Base-by-base conservation (phyloP, 2,888 invertebrate species). In the Acanthosepion lycidas region DNA sequence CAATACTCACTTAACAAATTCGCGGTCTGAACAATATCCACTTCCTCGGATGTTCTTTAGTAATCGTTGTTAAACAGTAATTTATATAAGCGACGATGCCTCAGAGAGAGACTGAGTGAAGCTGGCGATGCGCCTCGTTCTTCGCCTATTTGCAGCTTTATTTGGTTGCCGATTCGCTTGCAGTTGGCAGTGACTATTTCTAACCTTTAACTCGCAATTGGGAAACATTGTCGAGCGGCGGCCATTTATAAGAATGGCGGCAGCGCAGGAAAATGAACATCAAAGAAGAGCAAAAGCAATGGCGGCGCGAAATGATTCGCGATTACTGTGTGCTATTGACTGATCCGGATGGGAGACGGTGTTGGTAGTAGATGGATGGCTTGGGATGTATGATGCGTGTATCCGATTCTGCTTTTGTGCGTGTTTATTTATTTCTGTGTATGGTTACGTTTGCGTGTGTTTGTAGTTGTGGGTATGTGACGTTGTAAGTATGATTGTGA, bases 181-280 rank as follows among this genome's bases (percentile, higher is more conserved):
- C 78, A 78, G n/a, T 78, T 78, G 78, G 78, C 78, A 78, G 78
- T 33, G n/a, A 78, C 78, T 78, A 78, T 78, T 78, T 78, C 23
- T 78, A 78, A 78, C 78, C 78, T 78, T 78, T 78, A 33, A 78
- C 78, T 78, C 78, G 78, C 78, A 78, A 78, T 78, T 78, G 78
- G 78, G 78, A 78, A 78, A 78, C 78, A 78, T 78, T 78, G 78
- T 78, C 78, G 78, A 78, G 18, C 33, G 12, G 78, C 78, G n/a
- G 78, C 78, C 78, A 78, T 78, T 78, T 78, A 33, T 78, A 15
- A 78, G 78, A 78, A n/a, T n/a, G 78, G 78, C 78, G 78, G 78
- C 78, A 78, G n/a, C 33, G n/a, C 78, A n/a, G 78, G 33, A 78
- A 78, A 78, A n/a, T 78, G 78, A 78, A 78, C 78, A 78, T 78